phyloP scores from a whole-genome alignment of 2,797 vertebrate species.

The Spheniscus humboldti region DNA sequence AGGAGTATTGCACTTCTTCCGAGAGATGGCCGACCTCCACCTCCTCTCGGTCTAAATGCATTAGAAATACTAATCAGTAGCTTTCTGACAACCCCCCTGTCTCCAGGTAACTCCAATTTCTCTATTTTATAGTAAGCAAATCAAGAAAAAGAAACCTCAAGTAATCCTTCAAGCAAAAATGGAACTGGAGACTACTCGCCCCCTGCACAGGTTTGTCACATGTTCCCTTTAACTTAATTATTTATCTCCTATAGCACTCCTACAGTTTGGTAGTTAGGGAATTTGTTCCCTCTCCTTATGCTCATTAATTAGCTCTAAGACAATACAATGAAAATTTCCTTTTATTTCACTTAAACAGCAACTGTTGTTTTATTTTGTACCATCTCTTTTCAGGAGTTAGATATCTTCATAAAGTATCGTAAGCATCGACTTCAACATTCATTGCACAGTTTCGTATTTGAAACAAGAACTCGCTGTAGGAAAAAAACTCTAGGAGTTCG shows the following conservation, averaged over 20 bases:
- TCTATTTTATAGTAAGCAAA: not conserved
- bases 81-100: not conserved
- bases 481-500: fast-evolving
- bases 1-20: not conserved
- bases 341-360: not conserved
- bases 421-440: not conserved
- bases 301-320: not conserved
- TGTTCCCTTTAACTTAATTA: not conserved
- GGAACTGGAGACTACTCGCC: not conserved
- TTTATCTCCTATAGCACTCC: not conserved
- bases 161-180: not conserved
- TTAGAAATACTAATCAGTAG: not conserved
- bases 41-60: fast-evolving
- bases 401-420: not conserved
- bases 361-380: not conserved
- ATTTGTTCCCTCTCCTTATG: not conserved
- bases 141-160: not conserved
- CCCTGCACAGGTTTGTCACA: fast-evolving
- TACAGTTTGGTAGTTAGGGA: not conserved
- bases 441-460: not conserved
- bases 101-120: not conserved
- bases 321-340: not conserved
- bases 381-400: not conserved
- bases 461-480: not conserved
- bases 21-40: not conserved